phyloP scores from a whole-genome alignment of 1,140 invertebrate species.

The Babylonia areolata region DNA sequence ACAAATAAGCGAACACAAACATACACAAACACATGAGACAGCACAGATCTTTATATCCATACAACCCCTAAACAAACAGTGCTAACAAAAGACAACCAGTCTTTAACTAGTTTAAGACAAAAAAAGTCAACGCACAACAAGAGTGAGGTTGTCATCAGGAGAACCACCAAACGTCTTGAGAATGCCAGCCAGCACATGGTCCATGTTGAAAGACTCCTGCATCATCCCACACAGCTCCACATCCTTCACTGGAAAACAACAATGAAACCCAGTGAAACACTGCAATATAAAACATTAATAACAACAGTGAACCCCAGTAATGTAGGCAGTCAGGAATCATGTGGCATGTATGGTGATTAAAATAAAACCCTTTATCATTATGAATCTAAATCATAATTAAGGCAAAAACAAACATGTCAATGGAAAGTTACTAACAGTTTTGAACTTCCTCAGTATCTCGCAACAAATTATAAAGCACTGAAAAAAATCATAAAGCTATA shows the following conservation, averaged over 20 bases:
- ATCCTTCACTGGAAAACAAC: conserved; percentile 60
- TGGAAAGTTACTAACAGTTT: too few relatives aligned
- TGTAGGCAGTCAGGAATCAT: too few relatives aligned
- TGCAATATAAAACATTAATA: conserved; percentile 8
- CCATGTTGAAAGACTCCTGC: conserved; percentile 63
- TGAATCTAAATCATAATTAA: too few relatives aligned
- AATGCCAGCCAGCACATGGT: conserved; percentile 56
- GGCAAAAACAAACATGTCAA: too few relatives aligned
- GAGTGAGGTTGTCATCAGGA: conserved; percentile 53
- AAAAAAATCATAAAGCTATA: too few relatives aligned
- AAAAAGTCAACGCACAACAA: conserved; percentile 60
- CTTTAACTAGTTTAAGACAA: not conserved
- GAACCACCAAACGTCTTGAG: conserved; percentile 51
- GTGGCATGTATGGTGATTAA: too few relatives aligned
- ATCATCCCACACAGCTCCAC: conserved; percentile 58
- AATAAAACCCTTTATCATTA: too few relatives aligned
- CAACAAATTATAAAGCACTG: too few relatives aligned
- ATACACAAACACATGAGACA: not conserved
- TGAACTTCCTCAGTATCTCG: too few relatives aligned
- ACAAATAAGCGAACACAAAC: not conserved
- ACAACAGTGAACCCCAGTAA: conserved; percentile 20
- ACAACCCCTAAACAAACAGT: not conserved
- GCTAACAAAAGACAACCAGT: not conserved
- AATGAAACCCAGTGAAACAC: too few relatives aligned
- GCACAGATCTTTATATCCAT: not conserved